Conservation (phyloP, 1,140 invertebrate genomes). For the Caerostris extrusa region DNA sequence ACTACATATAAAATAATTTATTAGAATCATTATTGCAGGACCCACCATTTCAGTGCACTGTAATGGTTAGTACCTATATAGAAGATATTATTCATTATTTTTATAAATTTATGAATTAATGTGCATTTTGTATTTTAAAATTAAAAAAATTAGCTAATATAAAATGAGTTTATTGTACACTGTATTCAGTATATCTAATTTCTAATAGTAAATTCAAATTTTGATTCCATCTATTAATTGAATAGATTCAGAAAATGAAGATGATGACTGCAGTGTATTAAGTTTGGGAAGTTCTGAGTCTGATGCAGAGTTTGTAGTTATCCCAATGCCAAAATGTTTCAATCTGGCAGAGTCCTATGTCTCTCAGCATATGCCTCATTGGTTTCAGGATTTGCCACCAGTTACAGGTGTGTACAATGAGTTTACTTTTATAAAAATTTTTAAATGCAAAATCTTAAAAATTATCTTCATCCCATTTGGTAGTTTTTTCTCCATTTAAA, state of each 20-base stretch:
- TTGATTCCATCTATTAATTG: not conserved
- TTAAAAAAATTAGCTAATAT: not conserved
- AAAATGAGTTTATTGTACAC: not conserved
- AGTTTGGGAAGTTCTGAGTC: constrained; percentile 78
- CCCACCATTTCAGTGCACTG: no score
- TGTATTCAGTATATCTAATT: not conserved
- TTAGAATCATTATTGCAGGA: no score
- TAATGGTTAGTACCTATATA: no score
- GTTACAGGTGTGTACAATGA: constrained; percentile 20
- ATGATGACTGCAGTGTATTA: constrained; percentile 78
- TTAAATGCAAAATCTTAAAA: no score
- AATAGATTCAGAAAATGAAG: constrained; percentile 73
- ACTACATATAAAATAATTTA: no score
- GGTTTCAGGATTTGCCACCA: not conserved
- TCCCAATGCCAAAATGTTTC: constrained; percentile 81
- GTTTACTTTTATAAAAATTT: no score
- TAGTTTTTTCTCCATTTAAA: no score
- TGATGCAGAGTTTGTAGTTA: constrained; percentile 80
- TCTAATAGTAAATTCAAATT: not conserved
- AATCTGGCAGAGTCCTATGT: constrained; percentile 78
- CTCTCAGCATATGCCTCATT: constrained; percentile 16
- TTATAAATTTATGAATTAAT: no score
- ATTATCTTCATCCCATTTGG: no score
- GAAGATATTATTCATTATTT: no score
- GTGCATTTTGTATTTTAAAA: not conserved